These are phyloP conservation scores for Copidosoma floridanum DNA, from an alignment of 1,140 invertebrate genomes.

Conservation along the genomic window DNA sequence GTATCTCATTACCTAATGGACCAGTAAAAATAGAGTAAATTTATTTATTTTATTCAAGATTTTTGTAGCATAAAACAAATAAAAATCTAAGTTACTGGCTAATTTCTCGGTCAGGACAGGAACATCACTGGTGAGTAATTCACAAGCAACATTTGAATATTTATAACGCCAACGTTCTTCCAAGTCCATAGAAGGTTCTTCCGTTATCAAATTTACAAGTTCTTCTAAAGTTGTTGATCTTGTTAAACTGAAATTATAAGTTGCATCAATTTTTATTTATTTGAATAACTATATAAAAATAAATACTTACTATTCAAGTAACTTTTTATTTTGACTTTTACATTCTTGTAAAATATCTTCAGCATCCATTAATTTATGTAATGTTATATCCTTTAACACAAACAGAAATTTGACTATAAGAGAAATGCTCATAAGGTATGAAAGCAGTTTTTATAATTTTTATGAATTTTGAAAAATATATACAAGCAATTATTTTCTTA, in stretches of 20 bases:
- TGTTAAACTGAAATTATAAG: conserved; percentile 68
- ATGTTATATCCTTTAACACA: conserved; percentile 85
- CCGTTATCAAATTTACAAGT: conserved; percentile 81
- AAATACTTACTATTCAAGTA: conserved; percentile 86
- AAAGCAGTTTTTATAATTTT: too few relatives aligned
- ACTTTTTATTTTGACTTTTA: conserved; percentile 86
- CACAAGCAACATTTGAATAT: conserved; percentile 90
- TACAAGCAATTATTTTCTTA: too few relatives aligned
- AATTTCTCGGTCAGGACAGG: conserved; percentile 82
- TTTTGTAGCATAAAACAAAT: background rate
- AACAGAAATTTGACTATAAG: conserved; percentile 15
- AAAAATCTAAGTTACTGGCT: conserved; percentile 52
- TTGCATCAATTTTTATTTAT: too few relatives aligned
- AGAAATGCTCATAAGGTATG: too few relatives aligned
- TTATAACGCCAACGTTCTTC: conserved; percentile 81
- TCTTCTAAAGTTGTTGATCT: conserved; percentile 80
- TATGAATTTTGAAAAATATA: too few relatives aligned
- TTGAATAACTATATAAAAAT: conserved; percentile 15
- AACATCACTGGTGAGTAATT: conserved; percentile 88
- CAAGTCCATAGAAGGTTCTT: conserved; percentile 76
- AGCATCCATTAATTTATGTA: conserved; percentile 88
- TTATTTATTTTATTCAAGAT: background rate
- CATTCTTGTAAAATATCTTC: conserved; percentile 95
- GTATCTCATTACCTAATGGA: conserved; percentile 63
- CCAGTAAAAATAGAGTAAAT: conserved; percentile 5